Base-by-base conservation (phyloP, 2,113 vertebrate species). In the Columba livia region DNA sequence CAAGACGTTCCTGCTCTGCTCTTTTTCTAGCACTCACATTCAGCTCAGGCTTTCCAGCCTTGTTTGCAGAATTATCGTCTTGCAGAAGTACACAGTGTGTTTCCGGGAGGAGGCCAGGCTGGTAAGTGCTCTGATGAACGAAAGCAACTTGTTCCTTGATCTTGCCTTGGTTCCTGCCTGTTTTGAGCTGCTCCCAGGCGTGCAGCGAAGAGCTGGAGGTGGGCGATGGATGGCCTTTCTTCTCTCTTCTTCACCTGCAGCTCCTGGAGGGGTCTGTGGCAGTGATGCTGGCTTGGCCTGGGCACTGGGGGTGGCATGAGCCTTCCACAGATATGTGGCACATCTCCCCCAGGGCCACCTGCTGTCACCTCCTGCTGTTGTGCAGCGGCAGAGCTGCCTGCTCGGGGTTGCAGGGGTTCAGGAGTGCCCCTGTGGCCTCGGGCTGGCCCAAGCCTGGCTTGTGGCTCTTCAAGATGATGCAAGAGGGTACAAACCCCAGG, bases 11-110 rank as follows among this genome's bases (percentile, higher is more conserved):
- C 70, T 56, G 38, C 72, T 96, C 67, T 95, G 69, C 72, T 93
- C 29, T 92, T 94, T 96, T 90, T 66, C 75, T 51, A 97, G 95
- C 1, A 29, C 42, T 36, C 88, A 96, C 56, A 54, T 50, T 44
- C 90, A 94, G 44, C 36, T 85, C 24, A 85, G 28, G 44, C 77
- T 95, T 56, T 74, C 94, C 79, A 92, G 90, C 92, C 94, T 97
- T 9, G 26, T 74, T 67, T 96, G 94, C 88, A 94, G 95, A 60
- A 92, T 96, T 48, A 93, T 97, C 1, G 62, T 96, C 77, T 31
- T 97, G 88, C 95, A 96, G 85, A 95, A 94, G 82, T 97, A 96
- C 88, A 93, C 72, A 0, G 85, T 96, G 92, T 96, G 95, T 85
- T 97, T 97, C 75, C 94, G 36, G 60, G 93, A 96, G 3, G 90